A percentile compares a stretch with the other conserved stretches of the same genome.
Evolutionary conservation across 2,797 vertebrate species (phyloP).

Genomic region (Macropus fuliginosus): DNA sequence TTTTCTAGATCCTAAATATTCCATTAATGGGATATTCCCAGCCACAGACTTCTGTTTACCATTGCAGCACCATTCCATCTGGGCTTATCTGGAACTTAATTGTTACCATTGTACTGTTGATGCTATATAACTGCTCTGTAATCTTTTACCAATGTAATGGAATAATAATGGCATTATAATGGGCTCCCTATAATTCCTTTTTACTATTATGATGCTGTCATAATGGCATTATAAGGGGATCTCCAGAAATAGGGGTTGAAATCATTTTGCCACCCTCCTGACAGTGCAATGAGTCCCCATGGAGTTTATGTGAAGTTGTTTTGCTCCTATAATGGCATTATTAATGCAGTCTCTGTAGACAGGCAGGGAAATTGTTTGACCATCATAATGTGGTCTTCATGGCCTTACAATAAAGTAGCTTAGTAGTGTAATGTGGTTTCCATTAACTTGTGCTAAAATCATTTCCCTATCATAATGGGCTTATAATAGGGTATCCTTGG

Average conservation of each 20-base stretch:
- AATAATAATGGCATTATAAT: slow-evolving; percentile 74
- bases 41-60: slow-evolving; percentile 14
- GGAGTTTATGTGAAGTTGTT: slow-evolving; percentile 86
- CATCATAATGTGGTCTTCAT: slow-evolving; percentile 85
- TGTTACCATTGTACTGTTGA: slow-evolving; percentile 54
- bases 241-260: slow-evolving; percentile 81
- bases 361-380: slow-evolving; percentile 87
- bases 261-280: slow-evolving; percentile 83
- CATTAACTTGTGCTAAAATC: slow-evolving; percentile 86
- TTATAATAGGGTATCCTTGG: slow-evolving; percentile 83
- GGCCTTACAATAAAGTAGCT: slow-evolving; percentile 86
- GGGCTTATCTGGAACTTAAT: slow-evolving; percentile 65
- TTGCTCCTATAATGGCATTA: slow-evolving; percentile 87
- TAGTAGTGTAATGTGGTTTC: slow-evolving; percentile 86
- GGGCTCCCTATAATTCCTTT: slow-evolving; percentile 74
- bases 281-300: slow-evolving; percentile 83
- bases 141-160: slow-evolving; percentile 77
- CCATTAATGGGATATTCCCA: slow-evolving; percentile 22
- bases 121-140: slow-evolving; percentile 67
- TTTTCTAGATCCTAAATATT: slow-evolving; percentile 4
- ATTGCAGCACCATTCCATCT: slow-evolving; percentile 11
- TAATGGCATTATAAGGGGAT: slow-evolving; percentile 77
- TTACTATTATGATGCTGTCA: slow-evolving; percentile 72
- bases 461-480: slow-evolving; percentile 84
- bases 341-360: slow-evolving; percentile 86